Percentiles rank a stretch among this genome's conserved stretches.
These are phyloP conservation scores for Leucophora obtusa DNA, from an alignment of 2,888 invertebrate genomes.

Conservation along the genomic window DNA sequence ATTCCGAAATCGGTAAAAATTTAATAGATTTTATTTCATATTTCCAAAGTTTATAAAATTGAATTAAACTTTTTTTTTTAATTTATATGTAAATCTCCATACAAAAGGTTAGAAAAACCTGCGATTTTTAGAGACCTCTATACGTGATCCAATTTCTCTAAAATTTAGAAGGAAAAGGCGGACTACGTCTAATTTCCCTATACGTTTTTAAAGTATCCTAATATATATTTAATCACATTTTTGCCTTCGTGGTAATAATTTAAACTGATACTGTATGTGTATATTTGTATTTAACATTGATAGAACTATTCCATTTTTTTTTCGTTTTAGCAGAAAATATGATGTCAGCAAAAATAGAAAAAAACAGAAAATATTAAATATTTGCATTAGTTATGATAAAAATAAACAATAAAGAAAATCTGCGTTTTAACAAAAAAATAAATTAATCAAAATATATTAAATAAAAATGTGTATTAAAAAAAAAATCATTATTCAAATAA, in stretches of 20 bases:
- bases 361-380: not conserved
- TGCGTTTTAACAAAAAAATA: not conserved
- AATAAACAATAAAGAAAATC: not conserved
- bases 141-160: no score
- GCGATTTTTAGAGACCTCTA: no score
- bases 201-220: no score
- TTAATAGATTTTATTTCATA: no score
- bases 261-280: not conserved
- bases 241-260: not conserved
- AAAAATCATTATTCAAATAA: constrained; percentile 10
- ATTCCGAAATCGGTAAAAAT: no score
- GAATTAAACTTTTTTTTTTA: no score
- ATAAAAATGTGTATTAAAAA: constrained; percentile 9
- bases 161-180: no score
- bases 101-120: no score
- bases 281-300: not conserved
- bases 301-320: not conserved
- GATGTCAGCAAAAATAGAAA: not conserved
- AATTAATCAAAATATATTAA: constrained; percentile 8
- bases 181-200: no score
- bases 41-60: no score
- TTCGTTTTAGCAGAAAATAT: not conserved
- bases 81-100: no score
- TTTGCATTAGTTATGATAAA: not conserved
- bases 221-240: no score